phyloP scores from a whole-genome alignment of 1,140 invertebrate species.

The Bombus superbus region DNA sequence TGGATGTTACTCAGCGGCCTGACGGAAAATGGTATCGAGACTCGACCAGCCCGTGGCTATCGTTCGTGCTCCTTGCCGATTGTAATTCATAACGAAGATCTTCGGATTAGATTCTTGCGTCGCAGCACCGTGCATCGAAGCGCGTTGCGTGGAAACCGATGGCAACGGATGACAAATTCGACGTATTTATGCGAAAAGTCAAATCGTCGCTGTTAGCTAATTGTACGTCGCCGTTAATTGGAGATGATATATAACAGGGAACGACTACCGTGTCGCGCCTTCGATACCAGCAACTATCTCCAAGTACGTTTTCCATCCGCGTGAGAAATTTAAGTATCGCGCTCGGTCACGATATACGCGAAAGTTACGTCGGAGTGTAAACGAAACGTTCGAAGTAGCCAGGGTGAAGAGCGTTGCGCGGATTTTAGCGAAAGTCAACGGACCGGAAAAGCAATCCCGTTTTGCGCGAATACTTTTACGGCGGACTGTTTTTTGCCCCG shows the following conservation, averaged over 20 bases:
- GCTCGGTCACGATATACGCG: not conserved
- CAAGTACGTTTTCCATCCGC: not conserved
- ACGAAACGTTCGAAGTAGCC: not conserved
- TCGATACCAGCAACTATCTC: not conserved
- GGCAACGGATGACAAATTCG: not conserved
- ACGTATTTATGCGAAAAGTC: not conserved
- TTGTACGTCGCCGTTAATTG: slow-evolving; percentile 5
- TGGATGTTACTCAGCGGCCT: slow-evolving; percentile 37
- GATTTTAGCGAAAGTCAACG: not conserved
- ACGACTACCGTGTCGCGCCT: not conserved
- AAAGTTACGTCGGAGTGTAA: not conserved
- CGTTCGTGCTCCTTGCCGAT: slow-evolving; percentile 23
- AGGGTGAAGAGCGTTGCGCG: not conserved
- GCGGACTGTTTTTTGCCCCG: not conserved
- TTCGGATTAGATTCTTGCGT: slow-evolving; percentile 50
- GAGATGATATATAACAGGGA: not conserved
- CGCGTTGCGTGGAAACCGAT: not conserved
- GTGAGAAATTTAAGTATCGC: too few species aligned
- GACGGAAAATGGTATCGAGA: slow-evolving; percentile 41
- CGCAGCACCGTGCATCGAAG: not conserved
- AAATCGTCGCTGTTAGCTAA: not conserved
- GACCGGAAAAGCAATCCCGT: not conserved
- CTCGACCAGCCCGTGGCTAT: slow-evolving; percentile 10
- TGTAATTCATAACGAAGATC: slow-evolving; percentile 51
- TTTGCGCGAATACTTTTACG: not conserved